Base-by-base conservation (phyloP, 2,797 vertebrate species). In the Pogonophryne albipinna region DNA sequence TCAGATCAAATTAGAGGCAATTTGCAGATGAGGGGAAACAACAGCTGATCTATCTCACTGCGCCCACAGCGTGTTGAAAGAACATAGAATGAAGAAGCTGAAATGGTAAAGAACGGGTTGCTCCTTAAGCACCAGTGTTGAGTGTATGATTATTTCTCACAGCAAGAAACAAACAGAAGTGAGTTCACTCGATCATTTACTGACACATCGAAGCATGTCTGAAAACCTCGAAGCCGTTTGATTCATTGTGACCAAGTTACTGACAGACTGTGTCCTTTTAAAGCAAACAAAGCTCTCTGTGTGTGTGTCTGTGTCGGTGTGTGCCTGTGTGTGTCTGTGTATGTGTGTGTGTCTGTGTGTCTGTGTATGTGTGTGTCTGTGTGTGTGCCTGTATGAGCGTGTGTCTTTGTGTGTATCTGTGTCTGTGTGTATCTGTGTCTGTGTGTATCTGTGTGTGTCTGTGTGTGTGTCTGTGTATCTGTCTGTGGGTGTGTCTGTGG, bases 1-100 rank as follows among this genome's bases (percentile, higher is more conserved):
- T 47, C 50, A 64, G 52, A 61, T 65, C 14, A 55, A 67, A 74
- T 64, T 23, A 71, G 49, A 65, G 45, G 27, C 2, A 2, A n/a
- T 55, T 52, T 58, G 57, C 19, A 23, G 34, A 67, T 38, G 45
- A 65, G 2, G 44, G 64, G 10, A 47, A 10, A 19, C 20, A 58
- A 20, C 27, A 52, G 42, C 27, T 19, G 23, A 19, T 20, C 27
- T 8, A 14, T 8, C 14, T 51, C 17, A 9, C 67, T 7, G 41
- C 1, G 1, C 27, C 31, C 15, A 45, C 16, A 49, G 41, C 6
- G 16, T 7, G 3, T 16, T 47, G 46, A 19, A 41, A 59, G 56
- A 19, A 57, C 7, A 23, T 2, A 10, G 19, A 61, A 50, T 15
- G 27, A 55, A 66, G 41, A 44, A 49, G 60, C 4, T 50, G 1